A percentile compares a stretch with the other conserved stretches of the same genome.
These are phyloP conservation scores for Halcyon smyrnensis DNA, from an alignment of 2,797 vertebrate genomes.

Conservation along the genomic window DNA sequence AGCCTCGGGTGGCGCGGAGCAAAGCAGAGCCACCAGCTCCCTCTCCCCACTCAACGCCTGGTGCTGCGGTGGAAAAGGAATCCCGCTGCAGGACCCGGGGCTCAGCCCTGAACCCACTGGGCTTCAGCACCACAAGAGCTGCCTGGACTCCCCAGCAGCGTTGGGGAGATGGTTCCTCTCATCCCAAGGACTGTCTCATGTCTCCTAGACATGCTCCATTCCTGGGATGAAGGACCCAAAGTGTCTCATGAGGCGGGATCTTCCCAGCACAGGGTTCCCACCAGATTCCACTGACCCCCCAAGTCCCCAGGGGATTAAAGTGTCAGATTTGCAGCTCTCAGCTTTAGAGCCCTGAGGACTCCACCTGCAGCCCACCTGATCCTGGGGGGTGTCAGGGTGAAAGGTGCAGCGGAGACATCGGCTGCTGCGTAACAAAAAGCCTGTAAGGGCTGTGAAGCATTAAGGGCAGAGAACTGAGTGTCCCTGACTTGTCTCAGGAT, in stretches of 20 bases:
- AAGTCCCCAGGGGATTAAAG: rapidly evolving
- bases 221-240: background rate
- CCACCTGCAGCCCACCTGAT: background rate
- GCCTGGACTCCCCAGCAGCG: rapidly evolving
- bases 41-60: rapidly evolving
- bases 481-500: background rate
- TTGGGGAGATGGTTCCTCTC: background rate
- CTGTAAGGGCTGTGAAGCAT: background rate
- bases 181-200: background rate
- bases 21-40: background rate
- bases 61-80: background rate
- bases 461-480: background rate
- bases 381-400: background rate
- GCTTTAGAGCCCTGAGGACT: rapidly evolving
- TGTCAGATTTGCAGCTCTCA: background rate
- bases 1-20: rapidly evolving
- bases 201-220: background rate
- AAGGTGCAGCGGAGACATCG: background rate
- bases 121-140: background rate
- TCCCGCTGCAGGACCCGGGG: rapidly evolving
- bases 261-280: background rate
- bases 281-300: background rate
- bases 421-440: background rate
- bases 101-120: background rate
- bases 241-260: too few relatives aligned